Evolutionary conservation across 2,113 vertebrate genomes (phyloP), one percentile per base, ranked within the genome.

Genomic region (Sylvietta virens): DNA sequence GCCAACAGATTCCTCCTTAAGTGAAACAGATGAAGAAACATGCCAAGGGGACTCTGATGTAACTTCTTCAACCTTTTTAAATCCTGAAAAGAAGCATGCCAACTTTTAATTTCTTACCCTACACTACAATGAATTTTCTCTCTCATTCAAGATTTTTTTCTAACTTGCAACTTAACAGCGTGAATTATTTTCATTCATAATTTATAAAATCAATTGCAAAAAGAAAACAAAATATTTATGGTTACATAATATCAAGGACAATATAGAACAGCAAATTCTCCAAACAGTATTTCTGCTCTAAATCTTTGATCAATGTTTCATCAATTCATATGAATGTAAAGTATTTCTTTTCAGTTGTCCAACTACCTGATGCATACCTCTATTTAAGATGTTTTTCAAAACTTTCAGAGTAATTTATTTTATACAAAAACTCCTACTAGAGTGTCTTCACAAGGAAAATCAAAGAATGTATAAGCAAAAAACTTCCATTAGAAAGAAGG

Each of bases 11-110:
- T 98, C 97, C 98, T 98, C 98, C 98, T 98, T 98, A 98, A 98
- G 86, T 97, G 98, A 98, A 97, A 98, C 90, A 98, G 98, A 97
- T 95, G 98, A 98, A 95, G 98, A 97, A 94, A 98, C 83, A 94
- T 98, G 98, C 98, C 97, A 97, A 90, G 98, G 97, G 96, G 97
- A 94, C 94, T 97, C 94, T 87, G 98, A 90, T 95, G 97, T 96
- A 96, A 97, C 80, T 94, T 98, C 98, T 98, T 95, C 97, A 95
- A 97, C 94, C 89, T 97, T 97, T 95, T 95, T 99, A 98, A 97
- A 95, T 87, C 98, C 99, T 99, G 98, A 98, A 99, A 99, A 98
- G 98, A 99, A 99, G 98, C 98, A 99, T 84, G 98, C 73, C 97
- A 97, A 95, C 92, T 96, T 98, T 98, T 98, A 98, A 98, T 98